phyloP scores from a whole-genome alignment of 2,797 vertebrate species.

The Chaunax sp. region DNA sequence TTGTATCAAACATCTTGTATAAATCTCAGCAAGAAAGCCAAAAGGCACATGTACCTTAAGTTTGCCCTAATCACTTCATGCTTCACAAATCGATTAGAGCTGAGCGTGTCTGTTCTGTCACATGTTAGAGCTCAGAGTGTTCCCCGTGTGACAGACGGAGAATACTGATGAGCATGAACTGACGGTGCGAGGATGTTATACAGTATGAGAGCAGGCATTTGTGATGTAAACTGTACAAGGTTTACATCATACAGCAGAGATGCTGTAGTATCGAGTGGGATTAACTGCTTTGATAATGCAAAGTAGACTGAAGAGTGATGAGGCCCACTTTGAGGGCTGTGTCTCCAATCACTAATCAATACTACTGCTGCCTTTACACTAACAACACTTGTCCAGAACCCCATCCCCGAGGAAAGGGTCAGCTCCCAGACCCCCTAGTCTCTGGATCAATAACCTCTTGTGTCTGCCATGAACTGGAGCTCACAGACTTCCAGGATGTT shows the following conservation, averaged over 20 bases:
- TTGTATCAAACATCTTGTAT: neutral
- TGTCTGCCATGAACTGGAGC: conserved; percentile 8
- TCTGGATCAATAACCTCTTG: conserved; percentile 40
- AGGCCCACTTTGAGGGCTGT: conserved; percentile 23
- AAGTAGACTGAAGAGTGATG: conserved; percentile 6
- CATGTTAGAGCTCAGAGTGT: conserved; percentile 5
- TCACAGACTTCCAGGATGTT: neutral
- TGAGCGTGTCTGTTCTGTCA: conserved; percentile 14
- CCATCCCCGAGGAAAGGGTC: conserved; percentile 31
- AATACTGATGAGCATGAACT: conserved; percentile 64
- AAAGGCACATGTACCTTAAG: neutral
- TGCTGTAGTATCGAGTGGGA: neutral
- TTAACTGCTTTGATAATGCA: conserved; percentile 6
- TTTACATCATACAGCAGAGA: conserved; percentile 35
- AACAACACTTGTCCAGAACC: conserved; percentile 29
- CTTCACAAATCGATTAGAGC: neutral
- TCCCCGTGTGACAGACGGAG: conserved; percentile 30
- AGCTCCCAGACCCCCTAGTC: conserved; percentile 17
- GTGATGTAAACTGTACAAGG: conserved; percentile 11
- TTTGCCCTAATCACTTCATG: too few relatives aligned
- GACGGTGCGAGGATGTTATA: conserved; percentile 19
- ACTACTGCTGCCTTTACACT: conserved; percentile 24
- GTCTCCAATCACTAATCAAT: conserved; percentile 59
- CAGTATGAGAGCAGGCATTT: neutral
- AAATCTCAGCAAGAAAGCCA: neutral